Base-by-base conservation (phyloP, 2,113 vertebrate genomes). In the Tetrax tetrax region DNA sequence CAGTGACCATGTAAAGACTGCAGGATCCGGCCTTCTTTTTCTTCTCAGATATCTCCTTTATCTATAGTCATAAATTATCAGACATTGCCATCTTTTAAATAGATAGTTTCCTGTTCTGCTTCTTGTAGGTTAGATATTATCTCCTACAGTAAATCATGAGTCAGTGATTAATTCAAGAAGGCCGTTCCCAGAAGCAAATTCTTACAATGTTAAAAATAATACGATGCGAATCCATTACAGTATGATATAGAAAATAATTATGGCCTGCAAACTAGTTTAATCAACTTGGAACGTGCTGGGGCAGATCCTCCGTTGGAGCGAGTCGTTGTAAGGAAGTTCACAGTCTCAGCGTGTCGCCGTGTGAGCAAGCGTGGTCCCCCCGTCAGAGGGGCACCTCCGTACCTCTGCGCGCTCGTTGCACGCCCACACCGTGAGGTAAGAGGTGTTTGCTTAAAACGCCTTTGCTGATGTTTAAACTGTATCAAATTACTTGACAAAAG, bases 51-150 rank as follows among this genome's bases (percentile, higher is more conserved):
- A 43, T 85, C 64, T 96, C 87, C 87, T 94, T 92, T 93, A 91
- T 91, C 94, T 83, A 19, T 5, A 89, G 85, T 8, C 93, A 90
- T 96, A 95, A 95, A 97, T 96, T 96, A 96, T 96, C 93, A 90
- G 38, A 68, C 70, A 14, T 56, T 90, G 94, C 93, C 95, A 88
- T 94, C 92, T 96, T 96, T 89, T 82, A 93, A 97, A 95, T 95
- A 94, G 96, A 95, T 96, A 83, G 93, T 96, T 97, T 97, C 97
- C 97, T 97, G 97, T 95, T 96, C 94, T 95, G 92, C 93, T 70
- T 71, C 96, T 94, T 86, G 85, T 95, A 93, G 61, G 76, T 95
- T 87, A 94, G 85, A 94, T 96, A 71, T 83, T 93, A 96, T 97
- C 92, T 95, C 69, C 80, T 64, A 59, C 87, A 93, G 93, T 97